Conservation (phyloP, 2,888 invertebrate genomes). For the Protophormia terraenovae region DNA sequence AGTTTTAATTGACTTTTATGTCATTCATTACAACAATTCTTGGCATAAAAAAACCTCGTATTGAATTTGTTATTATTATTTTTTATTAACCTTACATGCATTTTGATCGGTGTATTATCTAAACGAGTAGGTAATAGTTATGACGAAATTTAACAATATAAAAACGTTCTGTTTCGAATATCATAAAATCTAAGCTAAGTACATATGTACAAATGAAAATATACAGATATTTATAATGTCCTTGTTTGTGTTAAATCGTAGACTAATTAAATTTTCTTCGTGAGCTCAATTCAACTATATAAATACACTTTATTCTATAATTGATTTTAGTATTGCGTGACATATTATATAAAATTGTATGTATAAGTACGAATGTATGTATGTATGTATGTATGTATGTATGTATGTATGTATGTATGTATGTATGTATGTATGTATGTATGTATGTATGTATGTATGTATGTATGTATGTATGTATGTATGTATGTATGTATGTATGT, state of each 20-base stretch:
- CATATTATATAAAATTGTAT: not conserved
- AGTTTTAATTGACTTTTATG: too few species aligned
- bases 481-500: not conserved
- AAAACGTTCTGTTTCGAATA: not conserved
- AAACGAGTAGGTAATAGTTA: too few species aligned
- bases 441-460: not conserved
- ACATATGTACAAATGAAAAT: not conserved
- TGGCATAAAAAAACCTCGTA: too few species aligned
- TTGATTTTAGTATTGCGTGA: conserved; percentile 34
- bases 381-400: not conserved
- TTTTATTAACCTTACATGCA: too few species aligned
- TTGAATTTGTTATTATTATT: too few species aligned
- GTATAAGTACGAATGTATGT: too few species aligned
- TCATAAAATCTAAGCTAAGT: not conserved
- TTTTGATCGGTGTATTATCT: too few species aligned
- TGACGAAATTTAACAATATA: not conserved
- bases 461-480: too few species aligned
- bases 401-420: too few species aligned
- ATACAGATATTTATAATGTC: not conserved
- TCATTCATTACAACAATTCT: too few species aligned
- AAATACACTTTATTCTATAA: not conserved
- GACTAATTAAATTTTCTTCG: not conserved
- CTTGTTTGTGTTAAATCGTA: not conserved
- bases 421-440: not conserved
- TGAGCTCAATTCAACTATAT: not conserved